Evolutionary conservation across 2,888 invertebrate species (phyloP).

Genomic region (Ferrisia virgata): DNA sequence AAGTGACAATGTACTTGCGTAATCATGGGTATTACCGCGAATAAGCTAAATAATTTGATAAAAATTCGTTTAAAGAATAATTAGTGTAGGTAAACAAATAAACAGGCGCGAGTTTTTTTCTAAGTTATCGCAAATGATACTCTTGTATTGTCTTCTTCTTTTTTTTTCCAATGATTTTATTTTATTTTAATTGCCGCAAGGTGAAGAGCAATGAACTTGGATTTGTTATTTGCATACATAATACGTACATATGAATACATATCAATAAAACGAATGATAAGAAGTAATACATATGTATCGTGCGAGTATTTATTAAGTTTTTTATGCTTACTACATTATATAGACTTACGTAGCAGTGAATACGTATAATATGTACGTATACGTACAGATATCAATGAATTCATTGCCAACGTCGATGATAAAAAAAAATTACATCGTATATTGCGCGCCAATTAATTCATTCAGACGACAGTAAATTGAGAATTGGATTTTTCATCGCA

Average conservation of each 20-base stretch:
- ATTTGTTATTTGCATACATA: neutral
- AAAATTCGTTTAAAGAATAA: too few species aligned
- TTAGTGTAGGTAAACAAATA: too few species aligned
- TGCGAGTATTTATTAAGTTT: too few species aligned
- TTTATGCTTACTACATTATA: neutral
- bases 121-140: neutral
- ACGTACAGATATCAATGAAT: neutral
- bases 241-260: neutral
- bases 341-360: neutral
- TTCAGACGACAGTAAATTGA: neutral
- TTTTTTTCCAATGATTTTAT: neutral
- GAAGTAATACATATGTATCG: neutral
- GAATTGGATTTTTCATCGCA: neutral
- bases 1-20: too few species aligned
- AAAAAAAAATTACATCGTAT: neutral
- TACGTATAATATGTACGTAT: neutral
- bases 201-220: constrained; percentile 20
- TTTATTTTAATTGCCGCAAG: neutral
- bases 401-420: neutral
- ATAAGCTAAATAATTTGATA: too few species aligned
- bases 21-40: too few species aligned
- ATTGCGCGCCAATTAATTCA: neutral
- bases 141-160: too few species aligned
- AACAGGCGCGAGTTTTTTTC: too few species aligned
- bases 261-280: neutral